Evolutionary conservation across 2,113 vertebrate species (phyloP), one percentile per base, ranked within the genome.

Genomic region (Recurvirostra avosetta): DNA sequence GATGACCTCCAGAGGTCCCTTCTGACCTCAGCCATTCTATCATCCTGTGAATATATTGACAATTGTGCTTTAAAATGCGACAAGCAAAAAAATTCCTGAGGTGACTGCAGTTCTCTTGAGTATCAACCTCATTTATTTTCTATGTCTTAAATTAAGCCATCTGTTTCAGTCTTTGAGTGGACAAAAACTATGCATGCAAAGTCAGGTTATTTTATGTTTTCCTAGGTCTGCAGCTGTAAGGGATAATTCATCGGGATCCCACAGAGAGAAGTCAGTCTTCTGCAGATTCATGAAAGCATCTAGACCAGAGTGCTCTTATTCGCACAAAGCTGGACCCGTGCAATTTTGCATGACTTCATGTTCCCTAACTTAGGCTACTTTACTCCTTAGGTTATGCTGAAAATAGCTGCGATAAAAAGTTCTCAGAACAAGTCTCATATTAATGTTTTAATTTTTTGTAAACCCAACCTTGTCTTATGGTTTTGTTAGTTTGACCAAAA

Each of bases 131-230:
- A 71, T 61, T 61, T 8, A 34, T 84, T 88, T 83, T 50, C 67
- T 30, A 13, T 22, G 8, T 45, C 59, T 73, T 72, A 80, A 91
- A 56, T 71, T 22, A 63, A 68, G 53, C 53, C 63, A 71, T 27
- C 32, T 80, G 67, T n/a, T 92, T 86, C 45, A 71, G 65, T 88
- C 56, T 90, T 94, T 41, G 49, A 91, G 36, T 43, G 65, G 71
- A 85, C 76, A 68, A 93, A 30, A 86, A 59, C 80, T 70, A 47
- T 11, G 78, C 52, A 49, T 59, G 45, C 78, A 89, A 86, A 84
- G 47, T 50, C 80, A 94, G 75, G 52, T 90, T 72, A 93, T 90
- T 97, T 93, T 50, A 17, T 82, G 80, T 90, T 95, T 91, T 82
- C 23, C 74, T 58, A 62, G 11, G 8, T 76, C 76, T 82, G 53